phyloP scores from a whole-genome alignment of 2,113 vertebrate species.

The Oryzias melastigma region DNA sequence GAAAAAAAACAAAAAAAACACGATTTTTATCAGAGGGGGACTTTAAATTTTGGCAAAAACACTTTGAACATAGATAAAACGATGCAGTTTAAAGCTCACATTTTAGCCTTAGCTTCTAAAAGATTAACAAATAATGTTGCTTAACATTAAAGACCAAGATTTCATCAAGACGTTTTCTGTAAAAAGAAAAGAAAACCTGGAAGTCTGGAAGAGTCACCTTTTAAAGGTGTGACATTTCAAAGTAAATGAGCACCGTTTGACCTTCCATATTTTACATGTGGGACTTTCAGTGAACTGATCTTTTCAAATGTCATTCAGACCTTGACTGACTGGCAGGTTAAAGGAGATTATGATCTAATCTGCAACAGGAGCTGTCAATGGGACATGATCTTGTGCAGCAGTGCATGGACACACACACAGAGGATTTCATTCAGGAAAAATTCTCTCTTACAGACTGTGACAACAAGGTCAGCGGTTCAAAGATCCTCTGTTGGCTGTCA shows the following conservation, averaged over 20 bases:
- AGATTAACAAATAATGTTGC: no score
- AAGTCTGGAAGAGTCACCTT: no score
- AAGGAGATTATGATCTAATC: constrained; percentile 65
- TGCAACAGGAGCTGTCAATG: constrained; percentile 40
- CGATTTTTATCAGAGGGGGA: no score
- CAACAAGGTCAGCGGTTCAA: constrained; percentile 41
- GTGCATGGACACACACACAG: constrained; percentile 7
- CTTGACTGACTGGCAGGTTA: constrained; percentile 48
- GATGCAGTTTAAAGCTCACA: no score
- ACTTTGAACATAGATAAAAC: no score
- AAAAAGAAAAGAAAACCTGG: no score
- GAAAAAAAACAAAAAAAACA: no score
- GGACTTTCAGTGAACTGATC: constrained; percentile 45
- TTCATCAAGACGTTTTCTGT: no score
- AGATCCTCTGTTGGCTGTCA: constrained; percentile 37
- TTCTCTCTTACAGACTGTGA: constrained; percentile 37
- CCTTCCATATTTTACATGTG: constrained; percentile 18
- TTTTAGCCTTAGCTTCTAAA: no score
- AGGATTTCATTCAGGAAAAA: constrained; percentile 9
- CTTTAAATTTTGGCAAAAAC: no score
- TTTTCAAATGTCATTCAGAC: constrained; percentile 60
- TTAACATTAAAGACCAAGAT: no score
- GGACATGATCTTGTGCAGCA: constrained; percentile 20
- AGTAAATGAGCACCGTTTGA: constrained; percentile 24
- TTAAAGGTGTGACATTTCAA: constrained; percentile 28